Evolutionary conservation across 1,140 invertebrate genomes (phyloP), one percentile per base, ranked within the genome.

Genomic region (Musca vetustissima): DNA sequence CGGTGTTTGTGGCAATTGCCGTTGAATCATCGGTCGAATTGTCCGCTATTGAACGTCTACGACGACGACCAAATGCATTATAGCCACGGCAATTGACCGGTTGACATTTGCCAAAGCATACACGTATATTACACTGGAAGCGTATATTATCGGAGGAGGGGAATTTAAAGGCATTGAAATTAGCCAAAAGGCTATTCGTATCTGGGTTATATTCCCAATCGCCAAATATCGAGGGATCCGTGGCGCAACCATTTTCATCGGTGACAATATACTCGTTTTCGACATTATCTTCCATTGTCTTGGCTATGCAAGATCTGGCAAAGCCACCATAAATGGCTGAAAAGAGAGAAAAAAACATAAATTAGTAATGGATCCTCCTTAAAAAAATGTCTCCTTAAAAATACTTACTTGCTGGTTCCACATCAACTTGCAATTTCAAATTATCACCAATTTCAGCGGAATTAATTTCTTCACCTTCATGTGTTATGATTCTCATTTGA

Each of bases 91-190:
- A 97, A 77, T 97, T 96, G 0, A 96, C 94, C 69, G 95, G 95
- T 87, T 96, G 95, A 84, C 95, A 97, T 83, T 91, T 92, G 81
- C 94, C 94, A 79, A 97, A 97, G 86, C 95, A 97, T 4, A 97
- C 94, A 53, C 95, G 87, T 78, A 97, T 95, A 80, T 96, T 97
- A 81, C 95, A 97, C 83, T 97, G 94, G 92, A 97, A 97, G 82
- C 94, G 86, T 74, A 97, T 94, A 78, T 95, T 96, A 75, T 96
- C 95, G 75, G 93, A 95, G 70, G 92, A 94, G 0, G 95, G 95
- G 88, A 98, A 98, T 81, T 98, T 97, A 82, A 98, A 98, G 4
- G 95, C 95, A 80, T 96, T 96, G 80, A 98, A 97, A 70, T 90
- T 89, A 49, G 94, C 94, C 76, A 92, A 85, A 21, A 97, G 83